These are phyloP conservation scores for Pachyrhynchus sulphureomaculatus DNA, from an alignment of 1,140 invertebrate species.

Conservation along the genomic window DNA sequence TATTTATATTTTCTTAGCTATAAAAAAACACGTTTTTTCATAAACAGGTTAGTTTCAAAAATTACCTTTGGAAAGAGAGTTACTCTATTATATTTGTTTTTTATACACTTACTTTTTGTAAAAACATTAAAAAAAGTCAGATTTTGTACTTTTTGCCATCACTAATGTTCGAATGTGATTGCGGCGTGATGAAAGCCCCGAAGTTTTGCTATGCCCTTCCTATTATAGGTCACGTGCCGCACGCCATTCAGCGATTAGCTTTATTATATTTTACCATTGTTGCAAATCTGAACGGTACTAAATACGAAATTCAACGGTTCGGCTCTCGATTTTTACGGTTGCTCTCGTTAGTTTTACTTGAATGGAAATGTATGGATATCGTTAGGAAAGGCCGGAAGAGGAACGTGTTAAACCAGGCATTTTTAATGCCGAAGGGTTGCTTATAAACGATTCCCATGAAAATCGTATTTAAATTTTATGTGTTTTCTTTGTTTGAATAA, in stretches of 20 bases:
- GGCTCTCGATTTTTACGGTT: conserved; percentile 1
- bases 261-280: conserved; percentile 35
- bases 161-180: conserved; percentile 15
- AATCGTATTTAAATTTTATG: not conserved
- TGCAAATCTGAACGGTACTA: conserved; percentile 21
- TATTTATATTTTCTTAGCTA: too few relatives aligned
- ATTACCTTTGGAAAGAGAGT: too few relatives aligned
- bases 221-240: conserved; percentile 31
- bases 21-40: too few relatives aligned
- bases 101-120: too few relatives aligned
- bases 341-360: conserved; percentile 15
- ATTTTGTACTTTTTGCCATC: not conserved
- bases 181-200: conserved; percentile 7
- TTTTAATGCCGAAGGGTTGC: conserved; percentile 5
- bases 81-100: too few relatives aligned
- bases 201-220: not conserved
- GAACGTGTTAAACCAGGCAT: conserved; percentile 7
- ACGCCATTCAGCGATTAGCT: conserved; percentile 38
- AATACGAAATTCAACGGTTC: conserved; percentile 6
- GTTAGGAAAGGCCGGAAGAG: not conserved
- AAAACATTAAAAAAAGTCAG: too few relatives aligned
- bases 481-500: too few relatives aligned
- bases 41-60: too few relatives aligned
- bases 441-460: conserved; percentile 7
- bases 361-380: conserved; percentile 15